phyloP scores from a whole-genome alignment of 2,113 vertebrate species.

The Phasianus colchicus region DNA sequence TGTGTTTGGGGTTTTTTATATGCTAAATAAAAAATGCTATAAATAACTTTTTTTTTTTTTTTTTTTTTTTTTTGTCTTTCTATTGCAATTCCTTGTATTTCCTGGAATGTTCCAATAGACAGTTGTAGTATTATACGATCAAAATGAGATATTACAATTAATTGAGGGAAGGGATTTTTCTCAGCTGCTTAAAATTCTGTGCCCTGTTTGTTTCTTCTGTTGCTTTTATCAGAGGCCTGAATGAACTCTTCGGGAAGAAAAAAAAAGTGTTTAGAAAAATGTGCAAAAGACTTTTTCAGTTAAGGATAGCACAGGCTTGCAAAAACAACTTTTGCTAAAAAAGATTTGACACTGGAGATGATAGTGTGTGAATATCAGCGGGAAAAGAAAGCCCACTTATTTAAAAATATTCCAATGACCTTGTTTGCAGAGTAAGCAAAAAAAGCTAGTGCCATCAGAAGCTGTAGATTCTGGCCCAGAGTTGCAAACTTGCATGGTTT shows the following conservation, averaged over 20 bases:
- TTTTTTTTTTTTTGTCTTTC: background rate
- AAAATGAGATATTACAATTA: background rate
- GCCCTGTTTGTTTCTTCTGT: constrained; percentile 13
- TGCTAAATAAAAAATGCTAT: background rate
- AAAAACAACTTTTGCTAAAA: background rate
- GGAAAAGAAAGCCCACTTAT: background rate
- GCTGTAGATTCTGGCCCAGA: background rate
- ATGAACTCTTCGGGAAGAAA: background rate
- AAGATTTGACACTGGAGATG: background rate
- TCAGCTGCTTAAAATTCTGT: constrained; percentile 56
- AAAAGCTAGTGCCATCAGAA: background rate
- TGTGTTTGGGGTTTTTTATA: background rate
- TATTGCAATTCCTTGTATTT: background rate
- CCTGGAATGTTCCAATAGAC: background rate
- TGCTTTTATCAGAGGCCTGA: constrained; percentile 24
- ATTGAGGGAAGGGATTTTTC: constrained; percentile 9
- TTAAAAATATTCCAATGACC: background rate
- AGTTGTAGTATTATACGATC: background rate
- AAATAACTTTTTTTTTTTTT: background rate
- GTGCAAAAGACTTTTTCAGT: background rate
- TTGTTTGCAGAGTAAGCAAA: background rate
- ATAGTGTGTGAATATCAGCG: background rate
- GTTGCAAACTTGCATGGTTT: background rate
- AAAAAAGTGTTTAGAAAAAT: background rate
- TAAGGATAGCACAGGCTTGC: background rate